Base-by-base conservation (phyloP, 2,113 vertebrate genomes). In the Lanius collurio region DNA sequence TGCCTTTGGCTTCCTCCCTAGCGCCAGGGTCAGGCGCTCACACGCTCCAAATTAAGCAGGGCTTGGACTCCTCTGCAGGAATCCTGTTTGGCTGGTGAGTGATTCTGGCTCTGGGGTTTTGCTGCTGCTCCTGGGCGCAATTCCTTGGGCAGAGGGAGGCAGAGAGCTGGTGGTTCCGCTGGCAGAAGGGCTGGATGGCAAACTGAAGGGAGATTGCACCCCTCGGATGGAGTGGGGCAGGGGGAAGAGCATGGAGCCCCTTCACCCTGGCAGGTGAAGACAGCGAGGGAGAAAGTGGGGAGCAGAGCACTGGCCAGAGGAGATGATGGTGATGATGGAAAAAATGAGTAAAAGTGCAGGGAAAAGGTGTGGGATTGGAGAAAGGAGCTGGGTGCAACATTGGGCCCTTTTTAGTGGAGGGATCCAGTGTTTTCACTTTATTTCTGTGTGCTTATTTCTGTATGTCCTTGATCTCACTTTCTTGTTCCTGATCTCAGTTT, bases 171-270 rank as follows among this genome's bases (percentile, higher is more conserved):
- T 19, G 46, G n/a, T 3, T 1, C 13, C 44, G 55, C 41, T 70
- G 86, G 37, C 55, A 55, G 64, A 6, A 37, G 77, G 65, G 56
- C 16, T 4, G 2, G 49, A 10, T 46, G 64, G 64, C 27, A 84
- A 15, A 79, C 0, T 0, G 65, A 0, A 1, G 31, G 56, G 18
- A 67, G 6, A 1, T 19, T 30, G 42, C 0, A 0, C 4, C 24
- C 35, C 37, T 35, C 0, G 1, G 15, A 9, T 95, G 49, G 35
- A 67, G 30, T 9, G 15, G 52, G 47, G 8, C 64, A 47, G 55
- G 21, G 10, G 39, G 28, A 64, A 52, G 46, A 47, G 57, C 1
- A 7, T 33, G 56, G 26, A 78, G 21, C 41, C 5, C 39, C 47
- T 37, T 17, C 23, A 11, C 39, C 1, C 2, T 20, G 14, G 30